Evolutionary conservation across 1,140 invertebrate genomes (phyloP), one percentile per base, ranked within the genome.

Genomic region (Drosophila persimilis): DNA sequence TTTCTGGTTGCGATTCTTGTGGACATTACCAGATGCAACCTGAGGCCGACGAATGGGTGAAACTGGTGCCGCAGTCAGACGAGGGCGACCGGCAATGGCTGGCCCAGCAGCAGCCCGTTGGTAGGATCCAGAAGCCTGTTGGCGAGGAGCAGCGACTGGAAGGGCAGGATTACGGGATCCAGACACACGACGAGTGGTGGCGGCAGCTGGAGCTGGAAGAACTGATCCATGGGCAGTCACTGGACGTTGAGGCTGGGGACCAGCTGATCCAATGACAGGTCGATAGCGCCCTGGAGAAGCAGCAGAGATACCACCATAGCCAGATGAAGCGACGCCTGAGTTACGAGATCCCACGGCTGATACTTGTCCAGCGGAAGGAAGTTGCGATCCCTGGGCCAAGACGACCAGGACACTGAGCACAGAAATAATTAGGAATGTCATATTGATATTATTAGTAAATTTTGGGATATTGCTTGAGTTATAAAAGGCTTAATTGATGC

Each of bases 361-460:
- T 43, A 43, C 63, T 20, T 69, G 63, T 11, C 56, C 63, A 6
- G 67, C 35, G 8, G 51, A 13, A 4, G 35, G 29, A 35, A 69
- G 8, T 43, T 43, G 24, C 1, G 51, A 67, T 56, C 63, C 65
- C 50, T 69, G 66, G 20, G 52, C 44, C 31, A 69, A 44, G 50
- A 69, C 51, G 11, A 69, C 11, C 35, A 55, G 26, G 22, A 64
- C 63, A 43, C 45, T 48, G 17, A 69, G 48, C n/a, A 67, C 44
- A 20, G 56, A 41, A 31, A 67, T 35, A 11, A 22, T 48, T 4
- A 17, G 44, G 24, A 69, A 24, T 5, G 65, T 63, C 66, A 69
- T 69, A 15, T 31, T 52, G 2, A 5, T 11, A 35, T 5, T 9
- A n/a, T 3, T 3, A 7, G 5, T 13, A 15, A n/a, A 8, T 51